Evolutionary conservation across 2,113 vertebrate genomes (phyloP).

Genomic region (Alosa alosa): DNA sequence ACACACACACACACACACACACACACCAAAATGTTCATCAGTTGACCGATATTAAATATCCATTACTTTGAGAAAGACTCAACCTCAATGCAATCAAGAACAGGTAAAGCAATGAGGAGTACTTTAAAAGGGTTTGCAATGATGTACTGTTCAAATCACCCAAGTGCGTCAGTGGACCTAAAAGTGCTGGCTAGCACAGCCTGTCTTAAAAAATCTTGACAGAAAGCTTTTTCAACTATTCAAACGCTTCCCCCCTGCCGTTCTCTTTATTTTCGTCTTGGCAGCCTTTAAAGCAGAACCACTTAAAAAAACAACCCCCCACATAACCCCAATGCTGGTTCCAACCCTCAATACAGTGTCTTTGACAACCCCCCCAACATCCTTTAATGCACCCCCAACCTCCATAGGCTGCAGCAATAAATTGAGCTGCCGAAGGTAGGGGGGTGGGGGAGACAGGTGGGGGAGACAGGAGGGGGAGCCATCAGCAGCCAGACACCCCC

Average conservation of each 20-base stretch:
- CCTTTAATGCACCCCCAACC: no score
- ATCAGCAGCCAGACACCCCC: no score
- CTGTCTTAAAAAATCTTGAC: neutral
- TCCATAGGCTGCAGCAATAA: no score
- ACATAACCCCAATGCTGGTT: no score
- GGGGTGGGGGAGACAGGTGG: neutral
- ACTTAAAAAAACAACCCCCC: neutral
- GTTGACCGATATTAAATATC: neutral
- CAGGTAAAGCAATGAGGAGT: neutral
- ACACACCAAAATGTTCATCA: neutral
- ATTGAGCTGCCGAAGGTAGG: no score
- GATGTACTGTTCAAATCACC: neutral
- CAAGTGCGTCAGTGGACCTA: neutral
- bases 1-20: constrained; percentile 1
- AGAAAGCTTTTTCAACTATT: neutral
- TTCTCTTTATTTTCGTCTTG: neutral
- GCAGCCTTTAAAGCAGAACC: neutral
- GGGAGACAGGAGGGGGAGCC: neutral
- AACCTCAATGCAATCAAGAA: neutral
- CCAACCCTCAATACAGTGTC: no score
- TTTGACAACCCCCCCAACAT: no score
- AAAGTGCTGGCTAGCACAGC: neutral
- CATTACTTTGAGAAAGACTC: neutral
- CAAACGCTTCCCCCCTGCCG: neutral
- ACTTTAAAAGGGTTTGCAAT: neutral